These are phyloP conservation scores for Maniola jurtina DNA, from an alignment of 1,140 invertebrate species.

Conservation along the genomic window DNA sequence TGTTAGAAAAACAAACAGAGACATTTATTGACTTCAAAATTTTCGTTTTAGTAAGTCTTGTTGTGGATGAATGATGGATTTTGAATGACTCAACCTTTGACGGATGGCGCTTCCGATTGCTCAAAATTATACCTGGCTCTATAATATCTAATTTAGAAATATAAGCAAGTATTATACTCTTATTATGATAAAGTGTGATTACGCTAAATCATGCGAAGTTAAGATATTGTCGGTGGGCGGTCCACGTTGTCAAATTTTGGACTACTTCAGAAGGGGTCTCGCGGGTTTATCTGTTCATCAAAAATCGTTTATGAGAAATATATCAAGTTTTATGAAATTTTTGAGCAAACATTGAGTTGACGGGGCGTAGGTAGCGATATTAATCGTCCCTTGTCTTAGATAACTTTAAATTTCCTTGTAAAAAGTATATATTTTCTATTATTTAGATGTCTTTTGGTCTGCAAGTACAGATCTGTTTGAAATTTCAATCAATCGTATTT, in stretches of 20 bases:
- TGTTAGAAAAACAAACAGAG: constrained; percentile 75
- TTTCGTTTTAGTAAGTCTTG: constrained; percentile 59
- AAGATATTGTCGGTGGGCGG: constrained; percentile 34
- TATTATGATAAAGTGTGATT: background rate
- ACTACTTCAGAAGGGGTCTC: constrained; percentile 30
- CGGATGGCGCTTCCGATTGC: constrained; percentile 52
- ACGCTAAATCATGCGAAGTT: constrained; percentile 17
- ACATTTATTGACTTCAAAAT: constrained; percentile 69
- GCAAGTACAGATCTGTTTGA: too few relatives aligned
- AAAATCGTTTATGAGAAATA: constrained; percentile 52
- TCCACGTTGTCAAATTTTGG: constrained; percentile 29
- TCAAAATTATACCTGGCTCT: constrained; percentile 27
- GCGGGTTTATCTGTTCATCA: constrained; percentile 62
- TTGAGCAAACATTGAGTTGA: constrained; percentile 55
- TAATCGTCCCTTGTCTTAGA: constrained; percentile 54
- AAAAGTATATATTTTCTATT: too few relatives aligned
- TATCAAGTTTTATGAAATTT: constrained; percentile 62
- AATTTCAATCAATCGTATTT: too few relatives aligned
- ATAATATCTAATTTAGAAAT: constrained; percentile 3
- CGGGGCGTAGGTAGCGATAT: constrained; percentile 65
- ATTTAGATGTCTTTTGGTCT: too few relatives aligned
- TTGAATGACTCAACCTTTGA: constrained; percentile 61
- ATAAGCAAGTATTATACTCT: background rate
- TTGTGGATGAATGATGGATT: constrained; percentile 72
- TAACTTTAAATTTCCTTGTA: background rate